Conservation (phyloP, 2,113 vertebrate genomes). For the Machaerirhynchus nigripectus region DNA sequence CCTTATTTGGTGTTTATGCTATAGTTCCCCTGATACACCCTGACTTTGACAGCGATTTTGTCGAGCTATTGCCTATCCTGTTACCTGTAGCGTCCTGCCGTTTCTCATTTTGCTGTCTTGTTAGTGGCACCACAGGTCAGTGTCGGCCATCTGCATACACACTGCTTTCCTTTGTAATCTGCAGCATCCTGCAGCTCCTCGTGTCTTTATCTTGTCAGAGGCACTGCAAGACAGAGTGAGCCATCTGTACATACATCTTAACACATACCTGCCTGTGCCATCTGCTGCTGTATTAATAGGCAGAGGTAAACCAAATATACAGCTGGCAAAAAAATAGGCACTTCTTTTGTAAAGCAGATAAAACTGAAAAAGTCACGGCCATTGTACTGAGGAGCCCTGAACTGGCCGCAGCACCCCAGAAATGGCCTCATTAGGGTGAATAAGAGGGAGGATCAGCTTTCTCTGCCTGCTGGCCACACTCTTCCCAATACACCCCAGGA, state of each 20-base stretch:
- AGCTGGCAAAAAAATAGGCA: not conserved
- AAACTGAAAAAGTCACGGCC: rapidly evolving
- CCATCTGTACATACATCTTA: slow-evolving; percentile 24
- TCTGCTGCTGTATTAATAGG: not conserved
- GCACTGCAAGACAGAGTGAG: not conserved
- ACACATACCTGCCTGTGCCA: slow-evolving; percentile 15
- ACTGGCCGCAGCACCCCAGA: not conserved
- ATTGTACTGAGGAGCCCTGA: not conserved
- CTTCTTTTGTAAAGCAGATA: not conserved
- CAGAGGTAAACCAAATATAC: not conserved
- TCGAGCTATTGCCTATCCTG: not conserved
- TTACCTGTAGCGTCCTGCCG: not conserved
- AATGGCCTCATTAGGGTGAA: not conserved
- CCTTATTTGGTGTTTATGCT: not conserved
- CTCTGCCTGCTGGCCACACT: not conserved
- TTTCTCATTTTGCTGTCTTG: slow-evolving; percentile 36
- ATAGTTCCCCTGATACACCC: not conserved
- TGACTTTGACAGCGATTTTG: not conserved
- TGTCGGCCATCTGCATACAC: slow-evolving; percentile 12
- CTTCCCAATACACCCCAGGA: no score
- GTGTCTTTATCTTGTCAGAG: slow-evolving; percentile 35
- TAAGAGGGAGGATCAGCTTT: not conserved
- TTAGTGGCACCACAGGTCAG: not conserved
- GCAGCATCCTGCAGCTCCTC: not conserved
- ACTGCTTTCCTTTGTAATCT: not conserved